phyloP scores from a whole-genome alignment of 2,888 invertebrate genomes.

The Apantesis nais region DNA sequence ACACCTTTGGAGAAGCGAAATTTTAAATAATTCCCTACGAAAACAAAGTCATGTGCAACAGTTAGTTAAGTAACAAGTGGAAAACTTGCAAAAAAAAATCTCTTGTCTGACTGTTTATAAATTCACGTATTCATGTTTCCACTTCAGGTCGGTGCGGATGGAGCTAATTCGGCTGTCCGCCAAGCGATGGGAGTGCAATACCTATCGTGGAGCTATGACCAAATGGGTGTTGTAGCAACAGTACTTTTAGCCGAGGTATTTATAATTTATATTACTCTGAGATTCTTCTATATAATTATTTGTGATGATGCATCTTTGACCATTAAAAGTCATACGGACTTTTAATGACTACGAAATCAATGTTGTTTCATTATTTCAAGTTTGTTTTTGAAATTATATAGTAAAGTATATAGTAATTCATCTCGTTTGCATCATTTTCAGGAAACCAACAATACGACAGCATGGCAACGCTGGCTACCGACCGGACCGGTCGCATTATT shows the following conservation, averaged over 20 bases:
- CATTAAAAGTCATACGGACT: not conserved
- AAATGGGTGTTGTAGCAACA: constrained; percentile 97
- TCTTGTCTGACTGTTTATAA: not conserved
- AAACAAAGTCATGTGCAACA: not conserved
- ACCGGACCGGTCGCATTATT: constrained; percentile 96
- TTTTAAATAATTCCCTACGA: too few species aligned
- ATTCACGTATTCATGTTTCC: not conserved
- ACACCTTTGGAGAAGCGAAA: too few species aligned
- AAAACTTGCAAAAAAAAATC: not conserved
- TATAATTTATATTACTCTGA: not conserved
- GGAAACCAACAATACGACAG: constrained; percentile 92
- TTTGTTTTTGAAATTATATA: not conserved
- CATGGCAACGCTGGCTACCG: constrained; percentile 98
- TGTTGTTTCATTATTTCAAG: too few species aligned
- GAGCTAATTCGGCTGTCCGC: constrained; percentile 94
- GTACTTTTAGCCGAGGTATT: constrained; percentile 91
- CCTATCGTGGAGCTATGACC: constrained; percentile 93
- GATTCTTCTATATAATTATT: too few species aligned
- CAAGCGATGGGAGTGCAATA: constrained; percentile 93
- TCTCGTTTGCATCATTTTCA: constrained; percentile 59
- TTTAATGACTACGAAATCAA: too few species aligned
- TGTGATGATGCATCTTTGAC: not conserved
- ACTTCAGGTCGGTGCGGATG: constrained; percentile 95
- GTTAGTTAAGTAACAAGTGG: not conserved
- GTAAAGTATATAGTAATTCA: not conserved